Percentiles rank a stretch among this genome's conserved stretches.
These are phyloP conservation scores for Charadrius vociferus DNA, from an alignment of 2,113 vertebrate genomes.

Conservation along the genomic window DNA sequence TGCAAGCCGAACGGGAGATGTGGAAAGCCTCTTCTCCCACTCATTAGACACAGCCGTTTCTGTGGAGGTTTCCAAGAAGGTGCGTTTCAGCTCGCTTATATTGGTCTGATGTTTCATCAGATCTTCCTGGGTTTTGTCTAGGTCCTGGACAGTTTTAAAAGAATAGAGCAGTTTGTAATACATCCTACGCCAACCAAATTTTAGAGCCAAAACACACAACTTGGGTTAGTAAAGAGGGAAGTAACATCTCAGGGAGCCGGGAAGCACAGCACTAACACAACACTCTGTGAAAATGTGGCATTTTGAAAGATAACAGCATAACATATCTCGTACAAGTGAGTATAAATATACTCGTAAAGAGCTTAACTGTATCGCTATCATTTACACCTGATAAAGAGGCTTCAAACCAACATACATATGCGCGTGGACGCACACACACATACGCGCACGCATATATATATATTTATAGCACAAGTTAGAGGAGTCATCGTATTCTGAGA, in stretches of 20 bases:
- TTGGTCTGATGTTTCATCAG: slow-evolving; percentile 91
- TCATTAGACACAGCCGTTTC: slow-evolving; percentile 80
- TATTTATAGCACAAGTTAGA: slow-evolving; percentile 38
- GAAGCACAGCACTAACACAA: slow-evolving; percentile 73
- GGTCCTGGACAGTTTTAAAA: slow-evolving; percentile 74
- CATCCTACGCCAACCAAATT: not conserved
- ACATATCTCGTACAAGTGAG: slow-evolving; percentile 52
- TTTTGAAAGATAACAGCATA: slow-evolving; percentile 64
- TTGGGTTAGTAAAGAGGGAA: slow-evolving; percentile 64
- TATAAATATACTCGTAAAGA: slow-evolving; percentile 39
- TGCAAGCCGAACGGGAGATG: slow-evolving; percentile 83
- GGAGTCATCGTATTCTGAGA: slow-evolving; percentile 8
- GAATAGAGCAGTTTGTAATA: slow-evolving; percentile 49
- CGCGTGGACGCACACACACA: slow-evolving; percentile 53
- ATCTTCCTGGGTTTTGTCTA: slow-evolving; percentile 85
- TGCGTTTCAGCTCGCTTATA: slow-evolving; percentile 94
- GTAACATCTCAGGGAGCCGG: slow-evolving; percentile 40
- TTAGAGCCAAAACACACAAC: slow-evolving; percentile 31
- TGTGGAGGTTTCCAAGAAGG: slow-evolving; percentile 88
- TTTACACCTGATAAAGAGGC: slow-evolving; percentile 50
- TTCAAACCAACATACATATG: slow-evolving; percentile 60
- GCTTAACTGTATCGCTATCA: not conserved
- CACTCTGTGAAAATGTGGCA: slow-evolving; percentile 78
- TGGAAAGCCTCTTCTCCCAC: slow-evolving; percentile 92
- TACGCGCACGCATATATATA: slow-evolving; percentile 5